Conservation (phyloP, 2,888 invertebrate species). For the Latheticus oryzae region DNA sequence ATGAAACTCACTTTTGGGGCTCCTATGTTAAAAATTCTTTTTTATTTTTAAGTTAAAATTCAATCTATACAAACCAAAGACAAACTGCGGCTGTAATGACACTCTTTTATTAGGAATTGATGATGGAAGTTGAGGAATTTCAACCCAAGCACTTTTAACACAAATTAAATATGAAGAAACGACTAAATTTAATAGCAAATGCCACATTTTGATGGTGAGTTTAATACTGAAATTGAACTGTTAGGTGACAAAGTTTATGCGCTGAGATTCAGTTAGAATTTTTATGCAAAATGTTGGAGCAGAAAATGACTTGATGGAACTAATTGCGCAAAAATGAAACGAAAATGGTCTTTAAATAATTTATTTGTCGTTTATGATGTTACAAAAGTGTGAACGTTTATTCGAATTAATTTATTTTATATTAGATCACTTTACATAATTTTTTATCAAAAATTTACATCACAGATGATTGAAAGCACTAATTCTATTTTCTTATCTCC, state of each 20-base stretch:
- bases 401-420: background rate
- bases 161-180: conserved; percentile 26
- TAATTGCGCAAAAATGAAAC: conserved; percentile 43
- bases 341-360: conserved; percentile 4
- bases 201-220: conserved; percentile 18
- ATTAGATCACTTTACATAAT: no score
- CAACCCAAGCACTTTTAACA: conserved; percentile 53
- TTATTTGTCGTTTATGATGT: no score
- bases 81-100: conserved; percentile 32
- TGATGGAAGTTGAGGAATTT: conserved; percentile 53
- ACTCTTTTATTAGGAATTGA: conserved; percentile 42
- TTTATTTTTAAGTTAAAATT: no score
- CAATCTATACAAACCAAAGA: no score
- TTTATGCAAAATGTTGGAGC: conserved; percentile 46
- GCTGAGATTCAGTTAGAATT: conserved; percentile 36
- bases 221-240: conserved; percentile 11
- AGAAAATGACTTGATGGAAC: conserved; percentile 49
- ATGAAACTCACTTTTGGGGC: conserved; percentile 19
- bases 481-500: no score
- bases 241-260: conserved; percentile 27
- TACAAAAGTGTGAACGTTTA: background rate
- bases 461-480: no score
- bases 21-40: no score
- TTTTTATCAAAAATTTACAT: no score
- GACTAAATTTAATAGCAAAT: conserved; percentile 17